Evolutionary conservation across 2,797 vertebrate species (phyloP).

Genomic region (Geotrypetes seraphini): DNA sequence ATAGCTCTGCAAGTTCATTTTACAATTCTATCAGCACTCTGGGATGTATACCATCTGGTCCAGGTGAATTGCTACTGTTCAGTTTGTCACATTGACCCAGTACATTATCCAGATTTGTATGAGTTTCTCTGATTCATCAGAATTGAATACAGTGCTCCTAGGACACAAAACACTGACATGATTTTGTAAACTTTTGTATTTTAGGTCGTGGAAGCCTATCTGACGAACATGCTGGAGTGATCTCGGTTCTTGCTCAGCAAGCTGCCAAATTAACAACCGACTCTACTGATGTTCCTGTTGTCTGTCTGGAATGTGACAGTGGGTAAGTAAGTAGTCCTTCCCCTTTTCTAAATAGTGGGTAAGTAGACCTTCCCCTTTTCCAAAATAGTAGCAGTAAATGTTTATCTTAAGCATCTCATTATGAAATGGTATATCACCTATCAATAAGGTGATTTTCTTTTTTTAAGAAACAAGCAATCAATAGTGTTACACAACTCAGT

Average conservation of each 20-base stretch:
- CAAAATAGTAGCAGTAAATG: background rate
- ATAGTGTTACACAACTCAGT: background rate
- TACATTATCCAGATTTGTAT: no score
- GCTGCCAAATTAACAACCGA: constrained; percentile 79
- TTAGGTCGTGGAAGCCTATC: constrained; percentile 84
- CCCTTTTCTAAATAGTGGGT: no score
- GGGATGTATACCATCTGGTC: no score
- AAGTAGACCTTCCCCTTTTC: background rate
- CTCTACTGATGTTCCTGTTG: constrained; percentile 80
- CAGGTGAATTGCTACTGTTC: no score
- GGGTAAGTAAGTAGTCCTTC: constrained; percentile 58
- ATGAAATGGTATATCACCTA: background rate
- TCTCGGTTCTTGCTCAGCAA: constrained; percentile 85
- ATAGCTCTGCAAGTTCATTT: no score
- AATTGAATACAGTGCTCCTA: no score
- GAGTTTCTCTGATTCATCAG: no score
- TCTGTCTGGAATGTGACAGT: constrained; percentile 85
- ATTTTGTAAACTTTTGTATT: no score
- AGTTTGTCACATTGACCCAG: no score
- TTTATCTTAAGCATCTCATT: background rate
- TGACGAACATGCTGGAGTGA: constrained; percentile 84
- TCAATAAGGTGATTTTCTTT: background rate
- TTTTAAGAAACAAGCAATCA: background rate
- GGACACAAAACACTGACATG: no score
- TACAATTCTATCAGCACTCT: no score